Percentiles rank a stretch among this genome's conserved stretches.
These are phyloP conservation scores for Perca schrenkii DNA, from an alignment of 2,113 vertebrate species.

Conservation along the genomic window DNA sequence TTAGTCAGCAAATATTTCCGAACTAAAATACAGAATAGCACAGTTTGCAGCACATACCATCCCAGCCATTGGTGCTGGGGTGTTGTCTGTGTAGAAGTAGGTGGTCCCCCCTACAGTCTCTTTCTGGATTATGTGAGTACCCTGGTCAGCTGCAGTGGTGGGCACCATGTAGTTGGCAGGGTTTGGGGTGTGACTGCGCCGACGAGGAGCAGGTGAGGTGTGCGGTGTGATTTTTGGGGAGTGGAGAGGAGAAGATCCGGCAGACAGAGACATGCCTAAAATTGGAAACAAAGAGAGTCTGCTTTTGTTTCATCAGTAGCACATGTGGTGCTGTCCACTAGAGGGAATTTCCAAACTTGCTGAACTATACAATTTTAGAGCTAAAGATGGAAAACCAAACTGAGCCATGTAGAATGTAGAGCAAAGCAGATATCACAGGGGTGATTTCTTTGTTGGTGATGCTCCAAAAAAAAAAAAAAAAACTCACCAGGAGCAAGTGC, in stretches of 20 bases:
- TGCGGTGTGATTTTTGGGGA: constrained; percentile 99
- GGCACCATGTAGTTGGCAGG: constrained; percentile 98
- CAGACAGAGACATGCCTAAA: constrained; percentile 97
- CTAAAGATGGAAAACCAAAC: constrained; percentile 50
- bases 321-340: neutral
- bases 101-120: constrained; percentile 99
- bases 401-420: neutral
- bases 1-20: neutral
- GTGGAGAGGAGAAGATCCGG: constrained; percentile 98
- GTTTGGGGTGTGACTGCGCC: constrained; percentile 98
- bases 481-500: constrained; percentile 94
- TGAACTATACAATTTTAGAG: neutral
- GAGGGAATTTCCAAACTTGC: constrained; percentile 20
- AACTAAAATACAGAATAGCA: neutral
- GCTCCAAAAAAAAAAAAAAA: constrained; percentile 21
- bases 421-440: neutral
- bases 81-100: constrained; percentile 98
- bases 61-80: constrained; percentile 93
- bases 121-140: constrained; percentile 96
- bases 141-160: constrained; percentile 92
- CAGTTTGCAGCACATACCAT: constrained; percentile 86
- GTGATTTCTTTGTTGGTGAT: neutral
- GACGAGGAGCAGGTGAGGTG: constrained; percentile 95
- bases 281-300: constrained; percentile 24
- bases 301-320: constrained; percentile 11